Evolutionary conservation across 2,113 vertebrate species (phyloP), one percentile per base, ranked within the genome.

Genomic region (Clarias macrocephalus): DNA sequence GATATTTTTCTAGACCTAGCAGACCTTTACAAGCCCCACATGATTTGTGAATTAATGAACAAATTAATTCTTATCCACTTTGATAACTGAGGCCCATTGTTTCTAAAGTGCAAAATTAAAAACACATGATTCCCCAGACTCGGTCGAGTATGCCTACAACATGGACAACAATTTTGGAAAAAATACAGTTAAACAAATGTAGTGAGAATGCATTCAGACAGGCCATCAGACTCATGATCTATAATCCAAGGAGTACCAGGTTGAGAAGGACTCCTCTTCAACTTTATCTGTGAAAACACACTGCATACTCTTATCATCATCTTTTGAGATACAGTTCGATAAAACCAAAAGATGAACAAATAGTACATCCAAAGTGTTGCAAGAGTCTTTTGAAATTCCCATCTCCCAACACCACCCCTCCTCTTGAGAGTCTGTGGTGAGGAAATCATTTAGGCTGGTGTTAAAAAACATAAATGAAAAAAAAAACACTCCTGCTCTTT

Each of bases 131-230:
- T 52, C 37, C 1, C 73, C 42, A 25, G 8, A 3, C 23, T 48
- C 23, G 33, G 3, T 23, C 6, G 23, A 37, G 42, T 52, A 48
- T 7, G 23, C 1, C 63, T 10, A n/a, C 16, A n/a, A 30, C 30
- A 70, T 72, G 19, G 57, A 21, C 13, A 48, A 73, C 54, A 82
- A 66, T 15, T 21, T 28, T 83, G 21, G 13, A 15, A 30, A 81
- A 52, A 81, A 18, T 25, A 3, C 33, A 70, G 30, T 48, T 28
- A 16, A 48, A 85, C 25, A 42, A 25, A 52, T 28, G 23, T 75
- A 42, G 1, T 19, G 60, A 85, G 59, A 66, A 88, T 68, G 80
- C 66, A 76, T 62, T 75, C 87, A 82, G 83, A 85, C 83, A 88
- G 66, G 63, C 56, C n/a, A 65, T 63, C 57, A 25, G 12, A 33